Percentiles rank a stretch among this genome's conserved stretches.
phyloP scores from a whole-genome alignment of 2,797 vertebrate species.

The Gallinago stenura region DNA sequence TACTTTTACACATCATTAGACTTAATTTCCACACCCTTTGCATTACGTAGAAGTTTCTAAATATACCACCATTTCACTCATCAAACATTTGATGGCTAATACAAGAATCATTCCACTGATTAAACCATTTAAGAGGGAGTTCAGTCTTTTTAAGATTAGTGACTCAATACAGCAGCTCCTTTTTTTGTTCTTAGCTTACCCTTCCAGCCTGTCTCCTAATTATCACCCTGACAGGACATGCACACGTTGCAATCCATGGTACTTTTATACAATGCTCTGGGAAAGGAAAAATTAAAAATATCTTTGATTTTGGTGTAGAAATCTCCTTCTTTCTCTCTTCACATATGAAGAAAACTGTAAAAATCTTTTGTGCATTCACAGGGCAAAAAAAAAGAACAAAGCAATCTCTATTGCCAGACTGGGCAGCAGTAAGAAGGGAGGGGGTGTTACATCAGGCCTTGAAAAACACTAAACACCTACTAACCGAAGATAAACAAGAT shows the following conservation, averaged over 20 bases:
- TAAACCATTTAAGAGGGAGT: constrained; percentile 19
- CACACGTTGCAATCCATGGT: accelerated
- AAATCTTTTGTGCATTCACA: constrained; percentile 58
- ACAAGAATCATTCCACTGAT: constrained; percentile 3
- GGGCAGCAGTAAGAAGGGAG: constrained; percentile 33
- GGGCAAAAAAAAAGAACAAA: constrained; percentile 34
- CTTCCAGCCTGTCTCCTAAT: not conserved
- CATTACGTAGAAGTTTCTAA: constrained; percentile 27
- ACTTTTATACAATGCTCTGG: not conserved
- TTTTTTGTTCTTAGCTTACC: not conserved
- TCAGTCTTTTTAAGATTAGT: constrained; percentile 6
- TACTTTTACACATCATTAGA: constrained; percentile 5
- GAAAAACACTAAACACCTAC: constrained; percentile 59
- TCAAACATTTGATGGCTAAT: constrained; percentile 32
- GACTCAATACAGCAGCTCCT: not conserved
- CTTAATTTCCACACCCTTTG: constrained; percentile 31
- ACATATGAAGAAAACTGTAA: constrained; percentile 9
- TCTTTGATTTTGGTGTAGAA: not conserved
- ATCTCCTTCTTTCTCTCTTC: not conserved
- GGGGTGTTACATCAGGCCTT: constrained; percentile 44
- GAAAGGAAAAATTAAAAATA: not conserved
- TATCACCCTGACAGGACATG: not conserved
- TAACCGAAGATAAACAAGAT: constrained; percentile 23
- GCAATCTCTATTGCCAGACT: constrained; percentile 46
- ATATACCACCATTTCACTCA: constrained; percentile 21